These are phyloP conservation scores for Dreissena rostriformis DNA, from an alignment of 1,140 invertebrate species.

Conservation along the genomic window DNA sequence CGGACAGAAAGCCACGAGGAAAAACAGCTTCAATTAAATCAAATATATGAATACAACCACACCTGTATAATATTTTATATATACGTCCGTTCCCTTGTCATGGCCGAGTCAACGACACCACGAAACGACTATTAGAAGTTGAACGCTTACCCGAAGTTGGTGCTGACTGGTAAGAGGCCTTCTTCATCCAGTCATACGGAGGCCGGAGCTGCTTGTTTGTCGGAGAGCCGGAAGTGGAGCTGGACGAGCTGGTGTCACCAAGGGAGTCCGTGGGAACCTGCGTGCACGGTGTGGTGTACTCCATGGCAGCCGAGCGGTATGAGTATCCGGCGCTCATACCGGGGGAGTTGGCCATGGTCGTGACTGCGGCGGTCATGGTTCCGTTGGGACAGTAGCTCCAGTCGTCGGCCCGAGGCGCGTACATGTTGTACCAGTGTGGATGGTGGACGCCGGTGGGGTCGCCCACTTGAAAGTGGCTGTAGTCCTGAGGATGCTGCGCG, in stretches of 20 bases:
- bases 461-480: conserved; percentile 59
- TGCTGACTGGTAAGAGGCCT: conserved; percentile 59
- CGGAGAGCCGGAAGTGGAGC: conserved; percentile 57
- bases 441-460: conserved; percentile 59
- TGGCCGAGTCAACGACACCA: no score
- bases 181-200: conserved; percentile 70
- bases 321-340: conserved; percentile 44
- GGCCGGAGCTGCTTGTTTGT: conserved; percentile 67
- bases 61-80: no score
- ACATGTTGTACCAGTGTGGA: conserved; percentile 51
- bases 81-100: no score
- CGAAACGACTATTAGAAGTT: no score
- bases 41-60: no score
- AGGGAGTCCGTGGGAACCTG: conserved; percentile 51
- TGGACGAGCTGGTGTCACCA: conserved; percentile 59
- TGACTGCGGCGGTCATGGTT: neutral
- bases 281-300: conserved; percentile 45
- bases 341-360: conserved; percentile 49
- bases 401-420: conserved; percentile 32
- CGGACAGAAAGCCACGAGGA: no score
- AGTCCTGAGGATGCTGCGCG: conserved; percentile 56
- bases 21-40: no score
- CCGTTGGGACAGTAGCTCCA: conserved; percentile 8
- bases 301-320: conserved; percentile 54
- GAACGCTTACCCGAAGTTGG: conserved; percentile 55